phyloP scores from a whole-genome alignment of 2,113 vertebrate species.

The Nycticebus coucang region DNA sequence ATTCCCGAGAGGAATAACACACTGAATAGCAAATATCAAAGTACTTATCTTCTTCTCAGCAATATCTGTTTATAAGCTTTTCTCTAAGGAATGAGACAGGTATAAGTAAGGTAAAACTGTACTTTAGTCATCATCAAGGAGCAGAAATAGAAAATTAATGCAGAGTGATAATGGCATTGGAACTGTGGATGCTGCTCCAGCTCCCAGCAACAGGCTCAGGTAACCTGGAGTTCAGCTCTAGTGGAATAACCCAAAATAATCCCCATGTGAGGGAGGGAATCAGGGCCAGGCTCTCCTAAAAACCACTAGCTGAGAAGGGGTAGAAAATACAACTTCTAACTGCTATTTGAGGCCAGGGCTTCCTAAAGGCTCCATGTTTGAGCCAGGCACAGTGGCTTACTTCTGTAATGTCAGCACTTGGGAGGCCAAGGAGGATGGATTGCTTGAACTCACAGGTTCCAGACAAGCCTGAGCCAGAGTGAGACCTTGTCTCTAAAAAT shows the following conservation, averaged over 20 bases:
- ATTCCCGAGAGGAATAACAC: neutral
- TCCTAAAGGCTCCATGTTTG: neutral
- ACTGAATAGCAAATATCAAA: slow-evolving; percentile 24
- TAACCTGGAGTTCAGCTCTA: neutral
- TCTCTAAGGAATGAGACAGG: neutral
- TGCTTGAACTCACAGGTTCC: too few species aligned
- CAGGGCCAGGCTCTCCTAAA: neutral
- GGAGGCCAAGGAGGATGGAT: too few species aligned
- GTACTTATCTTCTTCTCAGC: neutral
- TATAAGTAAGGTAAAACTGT: neutral
- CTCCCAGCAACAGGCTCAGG: neutral
- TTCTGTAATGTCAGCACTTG: too few species aligned
- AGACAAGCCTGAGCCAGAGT: too few species aligned
- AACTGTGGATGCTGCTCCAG: neutral
- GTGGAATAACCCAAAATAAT: neutral
- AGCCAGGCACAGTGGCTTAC: too few species aligned
- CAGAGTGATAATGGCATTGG: neutral
- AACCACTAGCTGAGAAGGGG: neutral
- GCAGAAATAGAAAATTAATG: neutral
- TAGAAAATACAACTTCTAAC: neutral
- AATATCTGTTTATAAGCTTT: neutral
- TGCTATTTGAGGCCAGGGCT: neutral
- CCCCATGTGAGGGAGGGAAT: neutral
- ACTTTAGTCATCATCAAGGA: neutral
- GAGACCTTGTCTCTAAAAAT: too few species aligned